phyloP scores from a whole-genome alignment of 2,888 invertebrate genomes.

The Smittia aterrima region DNA sequence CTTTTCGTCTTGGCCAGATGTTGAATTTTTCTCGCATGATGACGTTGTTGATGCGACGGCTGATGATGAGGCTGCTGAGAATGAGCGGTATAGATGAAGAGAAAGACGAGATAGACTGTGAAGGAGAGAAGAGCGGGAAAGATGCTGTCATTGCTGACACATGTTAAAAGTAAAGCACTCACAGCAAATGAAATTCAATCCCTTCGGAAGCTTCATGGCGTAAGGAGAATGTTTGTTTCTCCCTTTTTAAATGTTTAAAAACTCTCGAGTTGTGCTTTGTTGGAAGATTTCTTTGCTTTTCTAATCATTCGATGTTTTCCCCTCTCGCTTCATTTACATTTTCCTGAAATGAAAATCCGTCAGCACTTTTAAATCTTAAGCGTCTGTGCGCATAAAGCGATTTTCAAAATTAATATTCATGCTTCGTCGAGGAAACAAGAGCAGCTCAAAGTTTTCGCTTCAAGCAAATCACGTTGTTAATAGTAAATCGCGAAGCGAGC shows the following conservation, averaged over 20 bases:
- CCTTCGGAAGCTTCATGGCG: conserved; percentile 34
- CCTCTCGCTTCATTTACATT: conserved; percentile 29
- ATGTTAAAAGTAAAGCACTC: conserved; percentile 7
- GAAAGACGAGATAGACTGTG: conserved; percentile 16
- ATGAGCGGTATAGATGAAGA: not conserved
- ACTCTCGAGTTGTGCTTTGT: not conserved
- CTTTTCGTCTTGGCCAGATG: conserved; percentile 43
- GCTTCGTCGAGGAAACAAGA: not conserved
- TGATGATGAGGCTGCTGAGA: conserved; percentile 17
- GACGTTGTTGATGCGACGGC: conserved; percentile 23
- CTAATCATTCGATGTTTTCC: not conserved
- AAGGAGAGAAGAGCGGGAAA: not conserved
- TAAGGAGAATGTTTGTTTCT: conserved; percentile 1
- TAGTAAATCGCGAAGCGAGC: not conserved
- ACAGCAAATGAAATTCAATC: conserved; percentile 31
- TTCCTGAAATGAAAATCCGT: conserved; percentile 8
- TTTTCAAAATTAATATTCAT: conserved; percentile 29
- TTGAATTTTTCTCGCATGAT: conserved; percentile 24
- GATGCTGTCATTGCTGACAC: not conserved
- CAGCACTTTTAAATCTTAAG: not conserved
- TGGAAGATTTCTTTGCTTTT: not conserved
- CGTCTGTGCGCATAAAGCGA: not conserved
- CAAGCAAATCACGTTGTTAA: not conserved
- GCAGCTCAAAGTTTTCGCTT: not conserved
- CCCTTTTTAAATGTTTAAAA: not conserved